Conservation (phyloP, 2,888 invertebrate species). For the Congeria kusceri region DNA sequence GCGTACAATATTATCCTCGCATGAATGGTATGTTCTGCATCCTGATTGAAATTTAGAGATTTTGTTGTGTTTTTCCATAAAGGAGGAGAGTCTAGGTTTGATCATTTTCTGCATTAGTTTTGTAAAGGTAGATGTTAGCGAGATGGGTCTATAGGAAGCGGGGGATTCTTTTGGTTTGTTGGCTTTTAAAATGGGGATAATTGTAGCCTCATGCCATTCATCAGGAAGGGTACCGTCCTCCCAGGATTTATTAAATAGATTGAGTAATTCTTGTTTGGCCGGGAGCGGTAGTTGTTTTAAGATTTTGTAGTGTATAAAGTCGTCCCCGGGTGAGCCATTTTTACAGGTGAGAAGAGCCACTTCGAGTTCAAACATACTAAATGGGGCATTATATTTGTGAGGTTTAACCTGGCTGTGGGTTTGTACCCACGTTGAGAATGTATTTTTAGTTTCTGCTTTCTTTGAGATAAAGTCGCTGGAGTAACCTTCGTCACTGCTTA, state of each 20-base stretch:
- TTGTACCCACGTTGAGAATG: not conserved
- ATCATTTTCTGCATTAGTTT: slow-evolving; percentile 24
- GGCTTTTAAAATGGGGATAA: slow-evolving; percentile 17
- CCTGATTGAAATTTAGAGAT: slow-evolving; percentile 4
- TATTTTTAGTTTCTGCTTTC: not conserved
- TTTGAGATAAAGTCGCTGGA: not conserved
- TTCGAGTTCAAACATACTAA: not conserved
- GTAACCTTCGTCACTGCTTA: too few relatives aligned
- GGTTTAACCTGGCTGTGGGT: not conserved
- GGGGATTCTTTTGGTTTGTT: slow-evolving; percentile 9
- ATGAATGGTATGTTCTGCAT: slow-evolving; percentile 2
- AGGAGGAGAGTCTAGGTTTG: not conserved
- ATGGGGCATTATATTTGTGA: not conserved
- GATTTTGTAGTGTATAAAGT: slow-evolving; percentile 10
- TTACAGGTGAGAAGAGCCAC: slow-evolving; percentile 1
- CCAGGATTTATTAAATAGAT: slow-evolving; percentile 17
- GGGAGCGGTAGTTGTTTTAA: slow-evolving; percentile 1
- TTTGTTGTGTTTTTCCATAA: slow-evolving; percentile 6
- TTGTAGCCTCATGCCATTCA: slow-evolving; percentile 14
- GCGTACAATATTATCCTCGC: not conserved
- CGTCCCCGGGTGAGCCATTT: slow-evolving; percentile 1
- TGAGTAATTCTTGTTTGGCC: not conserved
- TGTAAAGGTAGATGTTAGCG: slow-evolving; percentile 14
- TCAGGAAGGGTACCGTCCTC: not conserved
- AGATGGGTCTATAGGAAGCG: slow-evolving; percentile 16